phyloP scores from a whole-genome alignment of 2,113 vertebrate species.

The Mastomys natalensis region DNA sequence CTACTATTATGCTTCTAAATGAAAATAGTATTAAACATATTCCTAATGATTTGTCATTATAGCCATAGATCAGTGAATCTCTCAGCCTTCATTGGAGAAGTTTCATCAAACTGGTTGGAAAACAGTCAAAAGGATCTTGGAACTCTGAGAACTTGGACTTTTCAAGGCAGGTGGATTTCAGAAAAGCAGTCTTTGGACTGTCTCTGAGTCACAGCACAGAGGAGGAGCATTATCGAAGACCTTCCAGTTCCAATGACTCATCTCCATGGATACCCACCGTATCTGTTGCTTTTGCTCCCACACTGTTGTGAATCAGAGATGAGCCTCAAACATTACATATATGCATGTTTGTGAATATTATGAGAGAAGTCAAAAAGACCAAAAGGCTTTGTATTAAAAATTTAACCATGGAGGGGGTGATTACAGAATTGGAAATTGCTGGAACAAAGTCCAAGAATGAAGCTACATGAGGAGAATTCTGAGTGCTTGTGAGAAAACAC shows the following conservation, averaged over 20 bases:
- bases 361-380: neutral
- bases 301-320: neutral
- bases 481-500: neutral
- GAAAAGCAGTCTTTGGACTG: neutral
- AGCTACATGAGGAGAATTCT: neutral
- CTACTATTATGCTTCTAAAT: neutral
- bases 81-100: neutral
- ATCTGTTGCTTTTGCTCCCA: neutral
- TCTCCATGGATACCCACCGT: neutral
- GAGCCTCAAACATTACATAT: neutral
- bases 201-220: neutral
- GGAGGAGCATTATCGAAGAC: neutral
- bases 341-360: neutral
- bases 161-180: neutral
- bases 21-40: neutral
- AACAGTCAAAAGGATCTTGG: neutral
- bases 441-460: neutral
- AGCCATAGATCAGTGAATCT: neutral
- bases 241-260: neutral
- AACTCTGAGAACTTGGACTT: neutral
- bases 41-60: neutral
- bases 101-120: neutral
- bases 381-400: neutral
- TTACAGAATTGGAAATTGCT: neutral
- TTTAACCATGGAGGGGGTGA: neutral